Evolutionary conservation across 2,797 vertebrate species (phyloP).

Genomic region (Galaxias olidus): DNA sequence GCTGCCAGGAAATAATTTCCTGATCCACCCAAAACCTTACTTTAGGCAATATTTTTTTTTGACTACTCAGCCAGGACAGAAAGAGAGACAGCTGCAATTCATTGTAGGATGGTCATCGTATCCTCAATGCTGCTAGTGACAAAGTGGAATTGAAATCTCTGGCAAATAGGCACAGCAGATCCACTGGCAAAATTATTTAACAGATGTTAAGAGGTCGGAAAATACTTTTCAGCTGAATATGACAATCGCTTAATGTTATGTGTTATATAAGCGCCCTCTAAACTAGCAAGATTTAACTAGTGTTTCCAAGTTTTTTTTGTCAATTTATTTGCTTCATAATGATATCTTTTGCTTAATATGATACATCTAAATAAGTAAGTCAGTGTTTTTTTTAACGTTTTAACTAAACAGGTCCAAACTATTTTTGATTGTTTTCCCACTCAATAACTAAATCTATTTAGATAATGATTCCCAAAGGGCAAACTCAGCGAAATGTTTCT

Average conservation of each 20-base stretch:
- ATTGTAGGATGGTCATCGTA: constrained; percentile 19
- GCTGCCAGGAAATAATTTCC: constrained; percentile 59
- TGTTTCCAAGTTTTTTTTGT: no score
- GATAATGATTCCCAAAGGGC: neutral
- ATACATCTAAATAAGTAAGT: no score
- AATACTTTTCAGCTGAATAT: constrained; percentile 14
- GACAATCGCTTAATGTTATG: neutral
- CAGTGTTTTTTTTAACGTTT: no score
- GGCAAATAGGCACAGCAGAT: constrained; percentile 5
- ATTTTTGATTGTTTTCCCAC: neutral
- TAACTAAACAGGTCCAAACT: no score
- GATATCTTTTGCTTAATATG: no score
- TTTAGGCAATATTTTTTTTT: constrained; percentile 35
- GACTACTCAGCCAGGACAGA: constrained; percentile 29
- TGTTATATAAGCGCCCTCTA: no score
- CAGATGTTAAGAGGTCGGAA: constrained; percentile 29
- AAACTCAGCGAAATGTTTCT: neutral
- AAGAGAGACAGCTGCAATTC: constrained; percentile 12
- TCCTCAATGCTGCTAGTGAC: constrained; percentile 11
- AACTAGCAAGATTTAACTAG: no score
- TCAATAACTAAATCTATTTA: neutral
- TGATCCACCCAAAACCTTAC: constrained; percentile 60
- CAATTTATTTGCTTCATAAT: no score
- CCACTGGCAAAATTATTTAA: constrained; percentile 26
- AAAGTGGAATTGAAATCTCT: neutral